Evolutionary conservation across 2,888 invertebrate genomes (phyloP).

Genomic region (Chironomus riparius): DNA sequence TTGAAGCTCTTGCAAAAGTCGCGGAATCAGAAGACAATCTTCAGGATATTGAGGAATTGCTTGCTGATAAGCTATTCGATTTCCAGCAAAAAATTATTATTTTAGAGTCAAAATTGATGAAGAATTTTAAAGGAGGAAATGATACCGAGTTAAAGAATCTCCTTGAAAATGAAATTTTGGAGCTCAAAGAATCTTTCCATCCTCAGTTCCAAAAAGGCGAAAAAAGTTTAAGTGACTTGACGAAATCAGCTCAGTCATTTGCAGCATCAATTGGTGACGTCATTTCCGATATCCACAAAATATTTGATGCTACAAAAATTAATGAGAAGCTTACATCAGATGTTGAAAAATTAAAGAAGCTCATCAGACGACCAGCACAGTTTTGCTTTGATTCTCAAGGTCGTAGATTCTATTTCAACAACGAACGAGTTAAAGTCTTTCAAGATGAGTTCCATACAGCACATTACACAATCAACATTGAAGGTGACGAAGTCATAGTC

Average conservation of each 20-base stretch:
- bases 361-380: background rate
- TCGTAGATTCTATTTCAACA: background rate
- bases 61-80: background rate
- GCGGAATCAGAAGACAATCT: background rate
- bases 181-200: background rate
- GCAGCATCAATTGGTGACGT: background rate
- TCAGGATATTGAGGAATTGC: background rate
- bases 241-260: background rate
- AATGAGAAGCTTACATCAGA: background rate
- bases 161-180: background rate
- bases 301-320: background rate
- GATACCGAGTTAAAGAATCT: background rate
- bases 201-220: background rate
- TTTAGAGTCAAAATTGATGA: background rate
- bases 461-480: background rate
- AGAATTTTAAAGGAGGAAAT: background rate
- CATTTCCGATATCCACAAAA: background rate
- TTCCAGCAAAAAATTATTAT: background rate
- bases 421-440: background rate
- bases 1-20: background rate
- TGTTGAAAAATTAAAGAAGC: background rate
- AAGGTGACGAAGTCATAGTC: background rate
- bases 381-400: background rate
- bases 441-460: background rate
- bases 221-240: background rate